Percentiles rank a stretch among this genome's conserved stretches.
Conservation (phyloP, 2,888 invertebrate species). For the Junonia oenone region DNA sequence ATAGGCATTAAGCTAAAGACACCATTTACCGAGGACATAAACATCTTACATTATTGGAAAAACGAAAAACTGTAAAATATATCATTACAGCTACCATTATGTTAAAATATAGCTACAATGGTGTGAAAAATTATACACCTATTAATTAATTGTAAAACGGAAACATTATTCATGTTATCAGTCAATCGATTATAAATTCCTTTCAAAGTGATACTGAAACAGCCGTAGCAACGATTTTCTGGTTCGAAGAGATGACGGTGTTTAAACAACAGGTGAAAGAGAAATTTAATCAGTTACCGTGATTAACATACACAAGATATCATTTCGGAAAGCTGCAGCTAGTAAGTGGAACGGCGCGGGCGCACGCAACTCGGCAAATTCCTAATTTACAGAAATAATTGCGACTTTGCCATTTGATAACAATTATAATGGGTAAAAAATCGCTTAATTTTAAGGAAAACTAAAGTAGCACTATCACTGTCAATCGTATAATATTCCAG, state of each 20-base stretch:
- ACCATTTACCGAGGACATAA: constrained; percentile 6
- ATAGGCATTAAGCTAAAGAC: constrained; percentile 13
- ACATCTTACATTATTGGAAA: not conserved
- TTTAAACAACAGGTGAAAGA: constrained; percentile 34
- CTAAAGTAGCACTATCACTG: not conserved
- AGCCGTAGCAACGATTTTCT: constrained; percentile 12
- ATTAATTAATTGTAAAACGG: not conserved
- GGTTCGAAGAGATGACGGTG: constrained; percentile 19
- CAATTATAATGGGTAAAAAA: too few relatives aligned
- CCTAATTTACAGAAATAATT: constrained; percentile 21
- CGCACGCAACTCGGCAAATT: constrained; percentile 36
- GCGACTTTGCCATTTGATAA: not conserved
- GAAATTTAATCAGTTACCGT: constrained; percentile 32
- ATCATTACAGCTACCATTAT: not conserved
- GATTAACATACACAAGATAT: constrained; percentile 37
- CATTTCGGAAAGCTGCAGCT: constrained; percentile 38
- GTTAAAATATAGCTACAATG: not conserved
- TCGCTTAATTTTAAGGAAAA: not conserved
- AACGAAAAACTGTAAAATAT: not conserved
- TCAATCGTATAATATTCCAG: not conserved
- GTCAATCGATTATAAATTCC: constrained; percentile 6
- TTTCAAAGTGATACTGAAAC: constrained; percentile 9
- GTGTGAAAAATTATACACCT: not conserved
- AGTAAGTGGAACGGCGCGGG: constrained; percentile 36
- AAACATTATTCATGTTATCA: not conserved